Conservation (phyloP, 2,888 invertebrate genomes). For the Xestoiulus laeticollis region DNA sequence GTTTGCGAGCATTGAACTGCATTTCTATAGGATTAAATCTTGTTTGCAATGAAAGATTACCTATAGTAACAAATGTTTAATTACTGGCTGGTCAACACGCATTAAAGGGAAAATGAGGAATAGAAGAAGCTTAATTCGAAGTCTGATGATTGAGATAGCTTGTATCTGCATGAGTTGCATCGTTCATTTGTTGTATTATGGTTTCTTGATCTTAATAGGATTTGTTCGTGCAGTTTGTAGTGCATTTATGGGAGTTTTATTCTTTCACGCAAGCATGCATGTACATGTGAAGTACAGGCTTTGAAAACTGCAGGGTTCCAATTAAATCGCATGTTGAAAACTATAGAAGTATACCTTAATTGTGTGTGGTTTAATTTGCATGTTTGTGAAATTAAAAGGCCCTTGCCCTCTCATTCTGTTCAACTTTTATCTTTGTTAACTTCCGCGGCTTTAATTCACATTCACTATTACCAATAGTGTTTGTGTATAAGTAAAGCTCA, state of each 20-base stretch:
- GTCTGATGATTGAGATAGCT: neutral
- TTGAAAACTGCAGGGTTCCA: neutral
- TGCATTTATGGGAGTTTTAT: neutral
- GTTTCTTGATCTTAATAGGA: neutral
- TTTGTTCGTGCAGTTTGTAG: neutral
- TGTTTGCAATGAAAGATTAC: neutral
- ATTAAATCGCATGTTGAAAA: neutral
- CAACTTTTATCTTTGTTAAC: neutral
- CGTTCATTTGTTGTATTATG: neutral
- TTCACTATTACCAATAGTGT: neutral
- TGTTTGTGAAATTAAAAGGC: neutral
- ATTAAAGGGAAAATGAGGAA: neutral
- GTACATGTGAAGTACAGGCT: neutral
- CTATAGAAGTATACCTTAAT: neutral
- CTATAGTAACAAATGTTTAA: neutral
- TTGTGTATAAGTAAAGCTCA: neutral
- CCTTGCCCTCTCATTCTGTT: neutral
- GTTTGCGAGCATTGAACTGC: neutral
- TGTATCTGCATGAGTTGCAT: neutral
- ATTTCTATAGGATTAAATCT: neutral
- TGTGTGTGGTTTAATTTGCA: neutral
- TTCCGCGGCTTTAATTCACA: neutral
- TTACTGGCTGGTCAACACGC: neutral
- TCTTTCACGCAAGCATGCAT: neutral
- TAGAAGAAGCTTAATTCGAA: neutral